Percentiles rank a stretch among this genome's conserved stretches.
These are phyloP conservation scores for Hirtodrosophila alboralis DNA, from an alignment of 2,888 invertebrate species.

Conservation along the genomic window DNA sequence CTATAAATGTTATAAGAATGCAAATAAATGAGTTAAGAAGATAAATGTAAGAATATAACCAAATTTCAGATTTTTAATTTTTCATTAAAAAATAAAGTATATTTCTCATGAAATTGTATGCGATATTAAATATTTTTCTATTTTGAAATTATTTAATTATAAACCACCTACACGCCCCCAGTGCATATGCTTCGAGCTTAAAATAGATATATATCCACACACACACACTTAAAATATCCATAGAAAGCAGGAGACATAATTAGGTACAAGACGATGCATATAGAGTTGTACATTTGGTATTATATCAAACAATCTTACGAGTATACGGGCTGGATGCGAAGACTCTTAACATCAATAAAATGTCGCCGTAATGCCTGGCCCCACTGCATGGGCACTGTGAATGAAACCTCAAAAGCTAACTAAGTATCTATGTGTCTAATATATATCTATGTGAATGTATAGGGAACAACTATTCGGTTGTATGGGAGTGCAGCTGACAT, in stretches of 20 bases:
- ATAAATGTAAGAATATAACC: too few relatives aligned
- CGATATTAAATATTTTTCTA: background rate
- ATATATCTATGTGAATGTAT: conserved; percentile 4
- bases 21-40: too few relatives aligned
- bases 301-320: conserved; percentile 12
- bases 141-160: background rate
- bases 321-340: conserved; percentile 26
- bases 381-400: background rate
- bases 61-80: too few relatives aligned
- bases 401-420: conserved; percentile 38
- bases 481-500: conserved; percentile 61
- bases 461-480: conserved; percentile 19
- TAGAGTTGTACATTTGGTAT: conserved; percentile 30
- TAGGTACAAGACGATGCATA: conserved; percentile 15
- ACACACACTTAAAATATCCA: background rate
- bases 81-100: too few relatives aligned
- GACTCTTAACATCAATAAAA: conserved; percentile 49
- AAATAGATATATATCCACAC: conserved; percentile 29
- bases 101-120: too few relatives aligned
- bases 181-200: conserved; percentile 3
- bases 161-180: conserved; percentile 9
- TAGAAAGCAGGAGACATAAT: conserved; percentile 29
- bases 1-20: too few relatives aligned
- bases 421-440: conserved; percentile 2
- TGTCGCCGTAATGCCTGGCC: conserved; percentile 21